Evolutionary conservation across 2,888 invertebrate species (phyloP).

Genomic region (Syritta pipiens): DNA sequence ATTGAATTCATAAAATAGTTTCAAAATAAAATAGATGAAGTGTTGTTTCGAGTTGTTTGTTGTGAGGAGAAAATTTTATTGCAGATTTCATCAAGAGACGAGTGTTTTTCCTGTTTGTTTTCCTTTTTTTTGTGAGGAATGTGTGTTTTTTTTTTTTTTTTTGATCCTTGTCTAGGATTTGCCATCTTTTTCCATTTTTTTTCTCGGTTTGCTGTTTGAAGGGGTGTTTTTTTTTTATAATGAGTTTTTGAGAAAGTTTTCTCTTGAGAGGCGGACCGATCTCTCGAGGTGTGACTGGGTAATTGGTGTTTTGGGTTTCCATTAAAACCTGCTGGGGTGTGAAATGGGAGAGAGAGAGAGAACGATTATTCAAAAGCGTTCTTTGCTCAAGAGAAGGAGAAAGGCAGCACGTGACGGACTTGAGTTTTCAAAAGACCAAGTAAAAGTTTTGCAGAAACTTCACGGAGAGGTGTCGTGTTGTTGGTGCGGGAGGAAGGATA

Average conservation of each 20-base stretch:
- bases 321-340: not conserved
- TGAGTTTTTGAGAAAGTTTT: constrained; percentile 40
- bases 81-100: constrained; percentile 30
- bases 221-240: constrained; percentile 21
- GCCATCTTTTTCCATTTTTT: not conserved
- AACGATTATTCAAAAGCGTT: too few species aligned
- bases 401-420: too few species aligned
- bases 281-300: constrained; percentile 22
- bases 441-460: too few species aligned
- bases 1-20: constrained; percentile 69
- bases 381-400: too few species aligned
- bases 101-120: not conserved
- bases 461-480: too few species aligned
- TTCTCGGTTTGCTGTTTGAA: not conserved
- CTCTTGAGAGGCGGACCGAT: not conserved
- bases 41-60: constrained; percentile 65
- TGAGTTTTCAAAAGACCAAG: too few species aligned
- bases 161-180: too few species aligned
- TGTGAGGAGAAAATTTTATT: constrained; percentile 44
- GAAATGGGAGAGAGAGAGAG: too few species aligned
- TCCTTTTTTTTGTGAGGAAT: not conserved
- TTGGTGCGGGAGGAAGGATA: too few species aligned
- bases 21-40: constrained; percentile 65
- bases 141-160: not conserved
- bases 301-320: constrained; percentile 14